phyloP scores from a whole-genome alignment of 1,140 invertebrate species.

The Camponotus vicinus region DNA sequence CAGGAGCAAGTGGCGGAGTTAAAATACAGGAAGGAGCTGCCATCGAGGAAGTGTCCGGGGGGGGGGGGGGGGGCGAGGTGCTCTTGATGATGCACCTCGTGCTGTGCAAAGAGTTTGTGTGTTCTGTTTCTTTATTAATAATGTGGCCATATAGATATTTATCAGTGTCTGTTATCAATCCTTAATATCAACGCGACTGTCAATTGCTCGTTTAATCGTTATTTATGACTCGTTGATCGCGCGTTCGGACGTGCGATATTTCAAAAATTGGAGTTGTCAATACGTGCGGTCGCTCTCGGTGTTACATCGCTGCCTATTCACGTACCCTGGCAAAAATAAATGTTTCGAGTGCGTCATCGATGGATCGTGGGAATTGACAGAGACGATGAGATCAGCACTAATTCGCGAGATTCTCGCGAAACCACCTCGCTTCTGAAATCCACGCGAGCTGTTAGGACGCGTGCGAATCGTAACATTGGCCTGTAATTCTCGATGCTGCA shows the following conservation, averaged over 20 bases:
- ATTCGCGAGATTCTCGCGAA: neutral
- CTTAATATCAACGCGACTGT: neutral
- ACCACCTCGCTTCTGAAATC: neutral
- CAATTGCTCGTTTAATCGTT: neutral
- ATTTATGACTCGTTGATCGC: neutral
- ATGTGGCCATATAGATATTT: neutral
- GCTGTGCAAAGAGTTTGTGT: neutral
- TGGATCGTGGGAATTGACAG: conserved; percentile 41
- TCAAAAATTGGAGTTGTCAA: neutral
- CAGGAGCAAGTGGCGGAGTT: neutral
- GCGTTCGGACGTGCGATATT: neutral
- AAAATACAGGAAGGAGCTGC: neutral
- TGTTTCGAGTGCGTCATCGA: neutral
- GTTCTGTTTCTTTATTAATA: neutral
- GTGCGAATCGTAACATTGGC: neutral
- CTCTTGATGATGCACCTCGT: neutral
- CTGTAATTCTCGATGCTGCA: neutral
- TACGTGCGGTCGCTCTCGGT: neutral
- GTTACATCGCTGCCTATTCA: neutral
- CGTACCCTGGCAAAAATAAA: neutral
- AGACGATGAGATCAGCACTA: conserved; percentile 20
- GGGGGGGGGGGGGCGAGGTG: no score
- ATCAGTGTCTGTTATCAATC: neutral
- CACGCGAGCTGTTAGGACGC: neutral
- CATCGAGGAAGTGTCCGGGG: neutral